Conservation (phyloP, 92 coral and sea anemone genomes). For the Diadumene lineata region DNA sequence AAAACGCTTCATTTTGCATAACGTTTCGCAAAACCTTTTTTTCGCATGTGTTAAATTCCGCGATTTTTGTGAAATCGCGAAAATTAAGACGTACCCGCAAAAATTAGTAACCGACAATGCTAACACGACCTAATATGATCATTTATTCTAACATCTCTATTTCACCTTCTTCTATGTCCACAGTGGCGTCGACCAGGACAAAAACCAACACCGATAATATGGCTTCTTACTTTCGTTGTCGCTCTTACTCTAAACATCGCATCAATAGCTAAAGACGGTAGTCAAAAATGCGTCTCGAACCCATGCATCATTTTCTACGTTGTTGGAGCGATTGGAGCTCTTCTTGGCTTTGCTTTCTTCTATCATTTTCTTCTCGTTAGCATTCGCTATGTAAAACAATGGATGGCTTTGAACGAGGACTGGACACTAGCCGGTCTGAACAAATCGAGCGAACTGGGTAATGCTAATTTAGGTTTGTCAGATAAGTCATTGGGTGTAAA, state of each 20-base stretch:
- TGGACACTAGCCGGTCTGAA: constrained; percentile 78
- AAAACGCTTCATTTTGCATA: too few species aligned
- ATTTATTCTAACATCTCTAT: too few species aligned
- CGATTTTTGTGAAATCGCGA: too few species aligned
- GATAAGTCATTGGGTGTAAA: constrained; percentile 41
- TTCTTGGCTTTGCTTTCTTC: constrained; percentile 85
- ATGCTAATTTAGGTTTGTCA: constrained; percentile 74
- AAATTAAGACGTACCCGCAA: too few species aligned
- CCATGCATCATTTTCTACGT: constrained; percentile 96
- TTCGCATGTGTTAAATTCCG: too few species aligned
- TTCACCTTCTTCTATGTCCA: constrained; percentile 5
- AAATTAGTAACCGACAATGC: too few species aligned
- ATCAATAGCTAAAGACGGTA: constrained; percentile 89
- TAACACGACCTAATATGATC: too few species aligned
- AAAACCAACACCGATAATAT: constrained; percentile 89
- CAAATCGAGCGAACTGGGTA: constrained; percentile 52
- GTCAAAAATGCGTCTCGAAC: constrained; percentile 83
- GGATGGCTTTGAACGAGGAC: constrained; percentile 88
- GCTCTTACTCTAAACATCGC: constrained; percentile 90
- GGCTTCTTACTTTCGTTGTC: constrained; percentile 82
- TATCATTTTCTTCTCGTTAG: constrained; percentile 84
- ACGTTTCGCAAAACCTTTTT: too few species aligned
- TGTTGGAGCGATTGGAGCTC: constrained; percentile 82
- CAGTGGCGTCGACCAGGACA: constrained; percentile 97
- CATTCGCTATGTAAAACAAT: constrained; percentile 70